A percentile compares a stretch with the other conserved stretches of the same genome.
Evolutionary conservation across 1,140 invertebrate species (phyloP).

Genomic region (Anagrus nilaparvatae): DNA sequence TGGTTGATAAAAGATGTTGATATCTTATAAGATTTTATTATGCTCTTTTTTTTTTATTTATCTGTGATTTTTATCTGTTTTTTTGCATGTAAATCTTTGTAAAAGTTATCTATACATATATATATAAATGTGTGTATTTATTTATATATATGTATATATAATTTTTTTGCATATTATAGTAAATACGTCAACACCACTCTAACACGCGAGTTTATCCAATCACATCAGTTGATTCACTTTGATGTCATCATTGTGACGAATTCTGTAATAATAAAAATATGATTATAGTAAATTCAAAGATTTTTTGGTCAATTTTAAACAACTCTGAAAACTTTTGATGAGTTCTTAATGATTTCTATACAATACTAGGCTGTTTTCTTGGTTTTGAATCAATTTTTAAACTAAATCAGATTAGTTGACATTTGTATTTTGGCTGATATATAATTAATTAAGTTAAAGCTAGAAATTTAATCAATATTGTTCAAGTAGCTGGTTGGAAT

Average conservation of each 20-base stretch:
- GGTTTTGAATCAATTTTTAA: not conserved
- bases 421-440: not conserved
- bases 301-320: too few relatives aligned
- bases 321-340: too few relatives aligned
- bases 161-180: conserved; percentile 20
- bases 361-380: too few relatives aligned
- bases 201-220: conserved; percentile 40
- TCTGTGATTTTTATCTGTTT: conserved; percentile 27
- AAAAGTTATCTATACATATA: too few relatives aligned
- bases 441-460: too few relatives aligned
- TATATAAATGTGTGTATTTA: conserved; percentile 23
- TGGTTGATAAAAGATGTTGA: too few relatives aligned
- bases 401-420: not conserved
- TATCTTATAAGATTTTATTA: too few relatives aligned
- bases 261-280: conserved; percentile 63
- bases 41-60: conserved; percentile 24
- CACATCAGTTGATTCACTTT: conserved; percentile 64
- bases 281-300: not conserved
- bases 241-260: conserved; percentile 99
- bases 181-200: conserved; percentile 44
- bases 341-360: too few relatives aligned
- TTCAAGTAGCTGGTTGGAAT: too few relatives aligned
- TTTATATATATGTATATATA: conserved; percentile 12
- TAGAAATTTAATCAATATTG: too few relatives aligned
- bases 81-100: too few relatives aligned